Evolutionary conservation across 2,888 invertebrate genomes (phyloP).

Genomic region (Leptothorax acervorum): DNA sequence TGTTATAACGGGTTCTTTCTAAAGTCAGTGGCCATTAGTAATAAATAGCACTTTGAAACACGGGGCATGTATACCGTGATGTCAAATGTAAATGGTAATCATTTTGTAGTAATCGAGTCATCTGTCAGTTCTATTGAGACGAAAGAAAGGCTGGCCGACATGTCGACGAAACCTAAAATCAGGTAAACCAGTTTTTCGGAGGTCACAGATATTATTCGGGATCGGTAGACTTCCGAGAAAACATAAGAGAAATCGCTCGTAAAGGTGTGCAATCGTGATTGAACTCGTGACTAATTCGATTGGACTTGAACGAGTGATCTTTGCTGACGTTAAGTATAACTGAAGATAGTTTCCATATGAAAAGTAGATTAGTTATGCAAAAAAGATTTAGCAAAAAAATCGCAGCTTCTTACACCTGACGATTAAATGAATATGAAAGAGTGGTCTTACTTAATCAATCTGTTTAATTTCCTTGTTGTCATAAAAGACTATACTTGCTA

Average conservation of each 20-base stretch:
- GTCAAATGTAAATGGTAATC: slow-evolving; percentile 9
- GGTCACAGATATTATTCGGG: background rate
- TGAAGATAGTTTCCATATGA: slow-evolving; percentile 22
- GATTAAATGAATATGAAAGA: background rate
- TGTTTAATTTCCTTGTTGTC: background rate
- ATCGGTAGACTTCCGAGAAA: slow-evolving; percentile 3
- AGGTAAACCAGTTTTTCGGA: slow-evolving; percentile 38
- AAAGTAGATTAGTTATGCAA: slow-evolving; percentile 26
- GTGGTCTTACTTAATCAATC: background rate
- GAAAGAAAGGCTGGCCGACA: background rate
- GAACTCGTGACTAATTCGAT: slow-evolving; percentile 46
- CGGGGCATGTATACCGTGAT: background rate
- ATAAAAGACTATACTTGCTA: background rate
- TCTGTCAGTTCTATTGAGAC: background rate
- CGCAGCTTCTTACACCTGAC: background rate
- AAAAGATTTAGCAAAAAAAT: slow-evolving; percentile 16
- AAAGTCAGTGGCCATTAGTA: slow-evolving; percentile 2
- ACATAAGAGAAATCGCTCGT: slow-evolving; percentile 30
- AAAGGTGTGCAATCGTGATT: slow-evolving; percentile 29
- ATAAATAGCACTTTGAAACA: background rate
- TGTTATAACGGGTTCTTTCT: slow-evolving; percentile 23
- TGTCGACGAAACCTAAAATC: background rate
- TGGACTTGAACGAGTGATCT: slow-evolving; percentile 17
- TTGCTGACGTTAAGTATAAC: slow-evolving; percentile 1
- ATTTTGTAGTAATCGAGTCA: background rate